Evolutionary conservation across 2,888 invertebrate genomes (phyloP), one percentile per base, ranked within the genome.

Genomic region (Caenorhabditis sp.): DNA sequence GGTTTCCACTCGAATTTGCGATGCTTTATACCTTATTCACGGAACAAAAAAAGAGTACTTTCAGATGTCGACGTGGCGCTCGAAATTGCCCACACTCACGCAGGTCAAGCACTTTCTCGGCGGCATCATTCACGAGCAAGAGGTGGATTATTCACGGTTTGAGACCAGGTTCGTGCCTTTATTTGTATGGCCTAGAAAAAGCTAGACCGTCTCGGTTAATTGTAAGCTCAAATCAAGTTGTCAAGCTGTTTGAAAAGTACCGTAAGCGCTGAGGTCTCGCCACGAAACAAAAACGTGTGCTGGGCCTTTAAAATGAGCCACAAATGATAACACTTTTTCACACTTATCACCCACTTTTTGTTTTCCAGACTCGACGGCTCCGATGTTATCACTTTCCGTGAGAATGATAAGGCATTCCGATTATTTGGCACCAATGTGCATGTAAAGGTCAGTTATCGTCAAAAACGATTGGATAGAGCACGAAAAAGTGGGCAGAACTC

Each of bases 401-500:
- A 83, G 48, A 83, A 83, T 32, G 83, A 83, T 55, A 76, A 78
- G 17, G 77, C 65, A 2, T 83, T 83, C 30, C 66, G 83, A 7
- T 48, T 83, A n/a, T 83, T 83, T 20, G 74, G 80, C 2, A 80
- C 83, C 3, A 82, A 82, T 66, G 81, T 82, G 39, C 83, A 82
- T 61, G 82, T 82, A 17, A 83, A 83, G 58, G 80, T 82, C 20
- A 17, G 68, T 20, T 32, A n/a, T n/a, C n/a, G n/a, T n/a, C n/a
- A n/a, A n/a, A n/a, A n/a, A n/a, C n/a, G n/a, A n/a, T n/a, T n/a
- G n/a, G n/a, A n/a, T n/a, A n/a, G n/a, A n/a, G n/a, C n/a, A n/a
- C n/a, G n/a, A 27, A 13, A n/a, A 32, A 15, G 17, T 27, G 48
- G 7, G 39, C 7, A 39, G 39, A n/a, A 39, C 11, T 43, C 43